phyloP scores from a whole-genome alignment of 64 coral and sea anemone genomes.

The Catalaphyllia jardinei region DNA sequence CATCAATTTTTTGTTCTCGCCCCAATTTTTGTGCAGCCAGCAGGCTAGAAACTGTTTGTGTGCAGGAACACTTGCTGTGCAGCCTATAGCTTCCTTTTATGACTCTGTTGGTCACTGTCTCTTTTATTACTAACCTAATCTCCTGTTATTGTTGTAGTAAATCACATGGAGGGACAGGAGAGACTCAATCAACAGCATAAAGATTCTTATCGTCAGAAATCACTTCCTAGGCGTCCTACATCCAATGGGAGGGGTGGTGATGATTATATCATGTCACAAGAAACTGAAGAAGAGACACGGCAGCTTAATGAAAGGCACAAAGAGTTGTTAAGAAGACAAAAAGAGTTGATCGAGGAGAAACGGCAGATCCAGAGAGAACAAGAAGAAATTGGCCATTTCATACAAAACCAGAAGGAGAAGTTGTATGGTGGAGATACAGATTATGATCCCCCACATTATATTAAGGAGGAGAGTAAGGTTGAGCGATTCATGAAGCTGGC shows the following conservation, averaged over 20 bases:
- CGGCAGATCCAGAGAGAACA: conserved; percentile 67
- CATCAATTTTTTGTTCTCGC: too few species aligned
- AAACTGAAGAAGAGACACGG: conserved; percentile 22
- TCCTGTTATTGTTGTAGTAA: not conserved
- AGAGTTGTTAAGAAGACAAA: conserved; percentile 45
- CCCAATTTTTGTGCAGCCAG: too few species aligned
- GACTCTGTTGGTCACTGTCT: not conserved
- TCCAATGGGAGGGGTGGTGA: not conserved
- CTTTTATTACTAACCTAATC: not conserved
- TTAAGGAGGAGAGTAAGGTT: conserved; percentile 59
- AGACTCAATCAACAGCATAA: not conserved
- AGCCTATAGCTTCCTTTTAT: too few species aligned
- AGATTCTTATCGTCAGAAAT: not conserved
- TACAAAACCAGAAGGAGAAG: conserved; percentile 46
- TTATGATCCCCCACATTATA: not conserved
- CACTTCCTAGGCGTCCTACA: not conserved
- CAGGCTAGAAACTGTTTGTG: too few species aligned
- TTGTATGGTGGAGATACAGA: conserved; percentile 12
- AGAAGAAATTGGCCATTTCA: conserved; percentile 65
- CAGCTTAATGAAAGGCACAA: conserved; percentile 41
- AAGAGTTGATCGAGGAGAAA: conserved; percentile 69
- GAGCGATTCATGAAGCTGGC: conserved; percentile 72
- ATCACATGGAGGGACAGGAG: not conserved
- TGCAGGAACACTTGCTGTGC: too few species aligned
- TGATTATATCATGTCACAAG: conserved; percentile 5